Conservation (phyloP, 2,797 vertebrate species). For the Parauchenoglanis punctatus region DNA sequence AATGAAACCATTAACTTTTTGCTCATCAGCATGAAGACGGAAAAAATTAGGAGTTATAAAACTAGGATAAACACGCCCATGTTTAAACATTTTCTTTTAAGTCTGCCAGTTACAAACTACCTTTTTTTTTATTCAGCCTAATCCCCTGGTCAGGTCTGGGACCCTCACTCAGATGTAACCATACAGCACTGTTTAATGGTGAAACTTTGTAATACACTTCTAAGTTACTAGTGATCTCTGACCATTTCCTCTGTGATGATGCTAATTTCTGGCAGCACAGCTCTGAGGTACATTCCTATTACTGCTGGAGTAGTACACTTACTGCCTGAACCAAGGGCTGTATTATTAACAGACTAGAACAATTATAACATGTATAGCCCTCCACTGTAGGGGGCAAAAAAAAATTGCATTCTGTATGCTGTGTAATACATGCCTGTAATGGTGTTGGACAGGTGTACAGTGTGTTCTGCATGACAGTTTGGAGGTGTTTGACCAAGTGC, state of each 20-base stretch:
- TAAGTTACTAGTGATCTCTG: not conserved
- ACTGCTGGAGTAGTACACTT: not conserved
- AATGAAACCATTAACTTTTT: not conserved
- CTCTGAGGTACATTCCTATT: not conserved
- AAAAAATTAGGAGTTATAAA: not conserved
- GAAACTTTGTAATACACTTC: not conserved
- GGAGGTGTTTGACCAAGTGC: constrained; percentile 89
- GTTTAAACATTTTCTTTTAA: not conserved
- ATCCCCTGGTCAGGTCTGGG: not conserved
- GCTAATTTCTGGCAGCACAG: not conserved
- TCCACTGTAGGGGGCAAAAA: not conserved
- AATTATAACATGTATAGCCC: not conserved
- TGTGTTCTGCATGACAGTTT: constrained; percentile 92
- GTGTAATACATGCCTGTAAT: constrained; percentile 80
- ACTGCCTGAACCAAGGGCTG: not conserved
- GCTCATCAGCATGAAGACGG: not conserved
- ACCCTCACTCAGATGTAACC: not conserved
- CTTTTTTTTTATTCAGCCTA: not conserved
- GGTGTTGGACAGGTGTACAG: constrained; percentile 91
- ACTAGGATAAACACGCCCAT: not conserved
- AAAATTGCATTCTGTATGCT: not conserved
- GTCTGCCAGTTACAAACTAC: not conserved
- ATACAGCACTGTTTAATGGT: not conserved
- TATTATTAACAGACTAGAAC: not conserved
- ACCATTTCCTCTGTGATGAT: not conserved